phyloP scores from a whole-genome alignment of 2,113 vertebrate genomes.

The Hiodon alosoides region DNA sequence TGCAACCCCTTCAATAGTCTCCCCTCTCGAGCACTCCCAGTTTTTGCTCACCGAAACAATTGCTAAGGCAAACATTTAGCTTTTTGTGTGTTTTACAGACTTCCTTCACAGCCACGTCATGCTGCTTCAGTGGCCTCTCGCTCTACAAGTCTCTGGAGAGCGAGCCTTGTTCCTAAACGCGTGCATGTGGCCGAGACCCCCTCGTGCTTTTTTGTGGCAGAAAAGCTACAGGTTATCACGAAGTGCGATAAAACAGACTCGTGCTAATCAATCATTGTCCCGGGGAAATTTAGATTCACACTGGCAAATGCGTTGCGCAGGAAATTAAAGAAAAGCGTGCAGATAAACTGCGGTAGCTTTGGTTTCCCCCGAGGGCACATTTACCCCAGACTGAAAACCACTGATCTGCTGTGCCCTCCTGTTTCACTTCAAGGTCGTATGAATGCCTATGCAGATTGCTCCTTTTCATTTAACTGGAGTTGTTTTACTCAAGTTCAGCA shows the following conservation, averaged over 20 bases:
- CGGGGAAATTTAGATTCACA: not conserved
- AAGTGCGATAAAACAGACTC: not conserved
- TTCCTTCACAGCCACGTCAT: not conserved
- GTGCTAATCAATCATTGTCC: not conserved
- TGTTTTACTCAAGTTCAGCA: too few species aligned
- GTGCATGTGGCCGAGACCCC: not conserved
- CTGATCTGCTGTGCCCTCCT: not conserved
- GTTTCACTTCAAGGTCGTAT: not conserved
- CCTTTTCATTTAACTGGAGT: too few species aligned
- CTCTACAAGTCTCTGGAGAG: not conserved
- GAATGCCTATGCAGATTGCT: not conserved
- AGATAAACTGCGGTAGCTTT: not conserved
- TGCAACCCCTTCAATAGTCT: not conserved
- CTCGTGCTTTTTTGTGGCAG: not conserved
- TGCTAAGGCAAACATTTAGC: not conserved
- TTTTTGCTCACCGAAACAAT: not conserved
- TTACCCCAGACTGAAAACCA: not conserved
- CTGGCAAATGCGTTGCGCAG: too few species aligned
- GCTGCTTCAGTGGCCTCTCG: not conserved
- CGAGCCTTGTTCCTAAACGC: not conserved
- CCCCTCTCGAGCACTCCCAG: not conserved
- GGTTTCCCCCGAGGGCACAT: not conserved
- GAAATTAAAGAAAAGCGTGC: not conserved
- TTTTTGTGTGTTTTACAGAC: not conserved
- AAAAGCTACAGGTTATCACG: not conserved